Evolutionary conservation across 2,113 vertebrate species (phyloP), one percentile per base, ranked within the genome.

Genomic region (Todiramphus saurophagus): DNA sequence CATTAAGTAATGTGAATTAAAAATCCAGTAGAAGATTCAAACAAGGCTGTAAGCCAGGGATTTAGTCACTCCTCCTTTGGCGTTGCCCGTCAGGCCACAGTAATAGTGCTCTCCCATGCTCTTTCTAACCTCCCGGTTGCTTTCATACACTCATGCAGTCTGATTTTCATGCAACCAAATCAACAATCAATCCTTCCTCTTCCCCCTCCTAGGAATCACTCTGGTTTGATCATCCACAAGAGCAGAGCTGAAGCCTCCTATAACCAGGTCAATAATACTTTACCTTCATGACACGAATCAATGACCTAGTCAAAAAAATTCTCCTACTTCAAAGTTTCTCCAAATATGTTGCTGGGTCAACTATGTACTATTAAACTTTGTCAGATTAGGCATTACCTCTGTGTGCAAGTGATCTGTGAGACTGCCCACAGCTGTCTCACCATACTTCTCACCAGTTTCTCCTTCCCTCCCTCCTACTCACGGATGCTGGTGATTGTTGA

Each of bases 71-170:
- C 18, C 15, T 89, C 24, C 53, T 76, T 81, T 74, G 39, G 56
- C 17, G 6, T 63, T 82, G 7, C 9, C 3, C 35, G 72, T 84
- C 56, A 84, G 51, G 66, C 44, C 46, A 67, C 27, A 37, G 46
- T 46, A 41, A 24, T 23, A 75, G 43, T 75, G 43, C 19, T 86
- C 33, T 92, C 30, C 76, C 51, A 2, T 14, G 44, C 33, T 85
- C 48, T 48, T 73, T 48, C 58, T 56, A 62, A 37, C 31, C 6
- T 55, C 11, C 46, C 9, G 2, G 23, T 66, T 79, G 39, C 72
- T 83, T 77, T 73, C 2, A 1, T 33, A 73, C 33, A 76, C 23
- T 69, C 46, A 44, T 0, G 0, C 16, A 53, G 7, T 41, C n/a
- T 81, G 21, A 69, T 62, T 83, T 20, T 80, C 27, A 39, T 35